phyloP scores from a whole-genome alignment of 2,888 invertebrate genomes.

The Epinotia bilunana region DNA sequence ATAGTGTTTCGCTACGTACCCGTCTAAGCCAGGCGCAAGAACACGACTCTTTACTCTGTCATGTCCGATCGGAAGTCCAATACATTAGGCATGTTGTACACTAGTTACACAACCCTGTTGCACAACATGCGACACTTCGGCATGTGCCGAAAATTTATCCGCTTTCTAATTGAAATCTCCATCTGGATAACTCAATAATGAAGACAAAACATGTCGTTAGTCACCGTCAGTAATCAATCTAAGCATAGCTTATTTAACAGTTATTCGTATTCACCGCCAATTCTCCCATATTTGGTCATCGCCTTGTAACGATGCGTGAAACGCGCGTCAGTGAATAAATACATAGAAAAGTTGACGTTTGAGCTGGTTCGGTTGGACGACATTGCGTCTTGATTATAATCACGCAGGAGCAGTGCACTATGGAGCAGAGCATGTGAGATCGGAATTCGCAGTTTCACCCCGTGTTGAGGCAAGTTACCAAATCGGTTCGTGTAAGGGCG shows the following conservation, averaged over 20 bases:
- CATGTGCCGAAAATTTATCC: constrained; percentile 67
- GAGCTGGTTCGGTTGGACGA: constrained; percentile 23
- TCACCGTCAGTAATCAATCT: constrained; percentile 37
- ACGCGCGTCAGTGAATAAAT: constrained; percentile 38
- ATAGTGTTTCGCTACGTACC: constrained; percentile 27
- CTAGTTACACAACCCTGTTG: constrained; percentile 72
- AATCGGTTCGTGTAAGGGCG: constrained; percentile 60
- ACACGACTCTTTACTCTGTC: constrained; percentile 59
- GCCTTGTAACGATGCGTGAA: constrained; percentile 17
- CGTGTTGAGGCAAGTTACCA: constrained; percentile 58
- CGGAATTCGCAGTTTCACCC: constrained; percentile 46
- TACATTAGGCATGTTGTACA: constrained; percentile 71
- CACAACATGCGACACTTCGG: constrained; percentile 69
- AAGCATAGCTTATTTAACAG: constrained; percentile 27
- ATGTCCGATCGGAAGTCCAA: constrained; percentile 78
- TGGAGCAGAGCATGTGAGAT: constrained; percentile 25
- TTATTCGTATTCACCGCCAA: constrained; percentile 24
- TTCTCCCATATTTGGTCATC: constrained; percentile 33
- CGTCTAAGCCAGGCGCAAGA: constrained; percentile 42
- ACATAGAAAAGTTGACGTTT: constrained; percentile 38
- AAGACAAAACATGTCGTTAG: constrained; percentile 47
- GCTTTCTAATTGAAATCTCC: constrained; percentile 69
- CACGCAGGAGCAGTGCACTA: constrained; percentile 29
- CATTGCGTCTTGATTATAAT: constrained; percentile 24
- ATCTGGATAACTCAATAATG: constrained; percentile 51